Base-by-base conservation (phyloP, 1,140 invertebrate genomes). In the Drosophila kepulauana region DNA sequence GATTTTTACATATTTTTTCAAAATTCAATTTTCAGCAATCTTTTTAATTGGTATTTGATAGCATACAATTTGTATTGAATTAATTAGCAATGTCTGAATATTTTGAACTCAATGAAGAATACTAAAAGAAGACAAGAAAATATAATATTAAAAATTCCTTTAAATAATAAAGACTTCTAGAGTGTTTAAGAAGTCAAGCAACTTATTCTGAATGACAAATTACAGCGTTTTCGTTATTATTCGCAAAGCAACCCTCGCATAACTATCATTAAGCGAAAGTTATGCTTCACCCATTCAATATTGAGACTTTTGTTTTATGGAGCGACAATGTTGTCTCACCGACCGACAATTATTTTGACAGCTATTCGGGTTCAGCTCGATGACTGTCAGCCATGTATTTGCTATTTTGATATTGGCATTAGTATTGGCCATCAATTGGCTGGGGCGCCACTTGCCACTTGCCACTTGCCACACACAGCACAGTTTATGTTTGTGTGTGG, bases 271-370 rank as follows among this genome's bases (percentile, higher is more conserved):
- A 13, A 6, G 51, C 28, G 33, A 8, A 57, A 57, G 35, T 16
- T 20, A 20, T 57, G 13, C 28, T 48, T 45, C 13, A 52, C 20
- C 20, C 62, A 52, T 52, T 52, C 5, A 43, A 52, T 52, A 54
- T 54, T 33, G 15, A 43, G 45, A 51, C 33, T 61, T 46, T 10
- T 45, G 35, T 59, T 69, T 52, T 62, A 62, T 43, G 57, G n/a
- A 25, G 38, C 38, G 48, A 13, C 38, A 45, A 63, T 58, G 46
- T 15, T 68, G 35, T 61, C 33, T 10, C 13, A 51, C 1, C 57
- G 11, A 61, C 20, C 38, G 58, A 63, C 67, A 73, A 59, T 59
- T 73, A 73, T 66, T 52, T 59, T 59, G 70, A 73, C 70, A 67
- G 63, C 35, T 59, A 49, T 57, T 61, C 6, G 59, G 62, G 57